Percentiles rank a stretch among this genome's conserved stretches.
These are phyloP conservation scores for Bujurquina vittata DNA, from an alignment of 2,113 vertebrate genomes.

Conservation along the genomic window DNA sequence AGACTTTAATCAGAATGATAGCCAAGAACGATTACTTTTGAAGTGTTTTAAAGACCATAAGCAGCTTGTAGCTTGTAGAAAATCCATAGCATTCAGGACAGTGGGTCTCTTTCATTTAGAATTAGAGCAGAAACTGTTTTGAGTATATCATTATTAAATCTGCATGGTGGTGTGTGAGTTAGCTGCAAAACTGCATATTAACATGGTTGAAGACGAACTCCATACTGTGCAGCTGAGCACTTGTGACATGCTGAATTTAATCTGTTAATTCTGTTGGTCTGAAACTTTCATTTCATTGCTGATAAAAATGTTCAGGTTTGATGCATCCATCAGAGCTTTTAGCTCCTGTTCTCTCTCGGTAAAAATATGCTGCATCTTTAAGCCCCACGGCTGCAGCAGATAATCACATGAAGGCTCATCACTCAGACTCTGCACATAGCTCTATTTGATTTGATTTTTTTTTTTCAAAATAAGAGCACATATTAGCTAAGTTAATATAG, in stretches of 20 bases:
- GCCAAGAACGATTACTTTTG: background rate
- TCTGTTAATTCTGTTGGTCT: background rate
- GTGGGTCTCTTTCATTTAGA: background rate
- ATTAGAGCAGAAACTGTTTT: background rate
- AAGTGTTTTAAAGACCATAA: background rate
- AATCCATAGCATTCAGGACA: background rate
- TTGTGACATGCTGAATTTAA: background rate
- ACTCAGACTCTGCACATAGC: background rate
- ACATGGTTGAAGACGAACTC: background rate
- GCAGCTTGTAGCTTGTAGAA: background rate
- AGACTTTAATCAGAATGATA: background rate
- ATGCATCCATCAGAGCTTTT: conserved; percentile 5
- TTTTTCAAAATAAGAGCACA: conserved; percentile 5
- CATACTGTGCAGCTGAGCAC: background rate
- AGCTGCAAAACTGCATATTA: conserved; percentile 1
- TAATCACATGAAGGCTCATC: conserved; percentile 32
- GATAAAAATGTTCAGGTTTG: conserved; percentile 7
- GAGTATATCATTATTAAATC: background rate
- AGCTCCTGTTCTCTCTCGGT: conserved; percentile 5
- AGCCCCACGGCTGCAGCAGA: background rate
- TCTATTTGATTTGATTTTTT: conserved; percentile 33
- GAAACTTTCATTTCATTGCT: conserved; percentile 1
- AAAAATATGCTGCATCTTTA: conserved; percentile 16
- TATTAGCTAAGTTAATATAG: background rate
- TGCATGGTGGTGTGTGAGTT: background rate